Evolutionary conservation across 92 coral and sea anemone genomes (phyloP), one percentile per base, ranked within the genome.

Genomic region (Actinostola sp.): DNA sequence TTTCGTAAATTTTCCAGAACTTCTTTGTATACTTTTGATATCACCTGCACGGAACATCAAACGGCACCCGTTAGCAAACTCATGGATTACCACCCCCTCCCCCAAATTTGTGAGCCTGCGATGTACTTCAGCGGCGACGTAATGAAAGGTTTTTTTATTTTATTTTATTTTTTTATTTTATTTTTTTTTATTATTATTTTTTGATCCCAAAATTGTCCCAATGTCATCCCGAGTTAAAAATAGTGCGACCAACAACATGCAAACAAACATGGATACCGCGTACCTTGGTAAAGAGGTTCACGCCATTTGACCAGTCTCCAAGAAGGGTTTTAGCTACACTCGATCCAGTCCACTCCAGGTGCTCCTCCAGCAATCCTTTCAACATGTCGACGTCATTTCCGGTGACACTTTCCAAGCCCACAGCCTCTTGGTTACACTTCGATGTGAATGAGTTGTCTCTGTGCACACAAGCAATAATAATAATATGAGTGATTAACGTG

Each of bases 21-120:
- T 49, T 84, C 69, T 66, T 73, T 91, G 84, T 88, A 93, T 56
- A 89, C 96, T 48, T 84, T 86, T 16, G 98, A 92, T 54, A 88
- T 91, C 36, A 93, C 85, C 98, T 93, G 38, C 34, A 42, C 14
- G 58, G 35, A 33, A 35, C 6, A 51, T 7, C 23, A 35, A 17
- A 36, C 24, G 27, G 4, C 23, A 17, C 11, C 8, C 61, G 27
- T 6, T 19, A 1, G 12, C 19, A 38, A 25, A n/a, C n/a, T 7
- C 14, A 39, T n/a, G n/a, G n/a, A n/a, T 6, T 25, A 25, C 20
- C 60, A 20, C 29, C 60, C n/a, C n/a, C n/a, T n/a, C n/a, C n/a
- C n/a, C n/a, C n/a, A n/a, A n/a, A n/a, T n/a, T n/a, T n/a, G n/a
- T n/a, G n/a, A n/a, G n/a, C n/a, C n/a, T n/a, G n/a, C n/a, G n/a